phyloP scores from a whole-genome alignment of 2,113 vertebrate genomes.

The Lota lota region DNA sequence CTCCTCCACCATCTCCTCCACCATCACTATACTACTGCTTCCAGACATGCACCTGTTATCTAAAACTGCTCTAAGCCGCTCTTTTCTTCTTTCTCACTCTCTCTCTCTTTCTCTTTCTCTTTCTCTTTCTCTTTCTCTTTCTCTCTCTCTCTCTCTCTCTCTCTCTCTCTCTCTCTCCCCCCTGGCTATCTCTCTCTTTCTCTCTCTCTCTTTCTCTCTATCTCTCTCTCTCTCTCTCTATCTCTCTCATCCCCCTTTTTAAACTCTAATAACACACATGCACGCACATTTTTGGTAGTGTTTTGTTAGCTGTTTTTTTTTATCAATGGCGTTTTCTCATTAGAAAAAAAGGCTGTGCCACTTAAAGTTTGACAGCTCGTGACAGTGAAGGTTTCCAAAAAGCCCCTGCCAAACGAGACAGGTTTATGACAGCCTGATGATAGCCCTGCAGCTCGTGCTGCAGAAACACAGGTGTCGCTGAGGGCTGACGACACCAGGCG shows the following conservation, averaged over 20 bases:
- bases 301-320: constrained; percentile 69
- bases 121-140: constrained; percentile 2
- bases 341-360: constrained; percentile 39
- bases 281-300: constrained; percentile 46
- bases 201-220: background rate
- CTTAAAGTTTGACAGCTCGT: constrained; percentile 62
- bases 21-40: constrained; percentile 55
- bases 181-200: background rate
- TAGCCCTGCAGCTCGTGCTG: constrained; percentile 46
- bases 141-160: constrained; percentile 16
- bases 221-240: background rate
- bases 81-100: constrained; percentile 11
- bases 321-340: constrained; percentile 48
- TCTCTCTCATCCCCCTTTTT: too few relatives aligned
- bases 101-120: background rate
- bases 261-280: constrained; percentile 6
- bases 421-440: constrained; percentile 59
- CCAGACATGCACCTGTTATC: constrained; percentile 75
- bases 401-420: constrained; percentile 40
- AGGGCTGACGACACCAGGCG: constrained; percentile 49
- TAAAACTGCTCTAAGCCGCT: constrained; percentile 35
- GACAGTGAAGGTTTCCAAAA: constrained; percentile 61
- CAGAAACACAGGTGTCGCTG: constrained; percentile 63
- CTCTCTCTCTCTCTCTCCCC: constrained; percentile 3
- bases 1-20: background rate